Conservation (phyloP, 2,113 vertebrate genomes). For the Chloropsis cyanopogon region DNA sequence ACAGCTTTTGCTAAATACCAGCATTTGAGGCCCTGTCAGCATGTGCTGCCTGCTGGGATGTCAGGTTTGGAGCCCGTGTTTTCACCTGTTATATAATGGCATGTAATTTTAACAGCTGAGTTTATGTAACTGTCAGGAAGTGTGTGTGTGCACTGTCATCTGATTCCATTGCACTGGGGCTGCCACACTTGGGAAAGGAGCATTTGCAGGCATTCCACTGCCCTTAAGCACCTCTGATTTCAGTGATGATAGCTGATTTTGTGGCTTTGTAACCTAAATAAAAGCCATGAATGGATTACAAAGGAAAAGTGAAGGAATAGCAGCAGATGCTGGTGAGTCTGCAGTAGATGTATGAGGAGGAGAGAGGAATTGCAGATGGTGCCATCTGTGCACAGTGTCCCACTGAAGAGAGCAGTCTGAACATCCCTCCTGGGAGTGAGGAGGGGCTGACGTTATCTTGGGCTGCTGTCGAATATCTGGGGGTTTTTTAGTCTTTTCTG, state of each 20-base stretch:
- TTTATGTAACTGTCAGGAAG: constrained; percentile 24
- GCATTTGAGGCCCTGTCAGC: background rate
- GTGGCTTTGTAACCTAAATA: background rate
- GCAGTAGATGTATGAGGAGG: background rate
- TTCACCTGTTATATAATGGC: constrained; percentile 44
- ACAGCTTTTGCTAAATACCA: background rate
- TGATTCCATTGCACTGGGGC: background rate
- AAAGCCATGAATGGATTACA: background rate
- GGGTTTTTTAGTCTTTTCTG: background rate
- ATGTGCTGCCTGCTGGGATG: background rate
- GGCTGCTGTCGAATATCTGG: background rate
- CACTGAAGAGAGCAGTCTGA: background rate
- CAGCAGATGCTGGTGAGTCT: background rate
- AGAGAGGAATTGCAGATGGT: background rate
- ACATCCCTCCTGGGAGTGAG: background rate
- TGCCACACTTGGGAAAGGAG: background rate
- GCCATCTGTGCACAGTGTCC: background rate
- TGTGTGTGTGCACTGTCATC: background rate
- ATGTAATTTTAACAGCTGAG: constrained; percentile 42
- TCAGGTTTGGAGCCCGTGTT: constrained; percentile 30
- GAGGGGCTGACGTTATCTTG: background rate
- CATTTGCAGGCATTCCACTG: background rate
- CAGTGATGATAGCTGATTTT: background rate
- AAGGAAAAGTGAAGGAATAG: background rate
- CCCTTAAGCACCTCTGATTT: background rate